Percentiles rank a stretch among this genome's conserved stretches.
These are phyloP conservation scores for Drosophila tani DNA, from an alignment of 1,140 invertebrate genomes.

Conservation along the genomic window DNA sequence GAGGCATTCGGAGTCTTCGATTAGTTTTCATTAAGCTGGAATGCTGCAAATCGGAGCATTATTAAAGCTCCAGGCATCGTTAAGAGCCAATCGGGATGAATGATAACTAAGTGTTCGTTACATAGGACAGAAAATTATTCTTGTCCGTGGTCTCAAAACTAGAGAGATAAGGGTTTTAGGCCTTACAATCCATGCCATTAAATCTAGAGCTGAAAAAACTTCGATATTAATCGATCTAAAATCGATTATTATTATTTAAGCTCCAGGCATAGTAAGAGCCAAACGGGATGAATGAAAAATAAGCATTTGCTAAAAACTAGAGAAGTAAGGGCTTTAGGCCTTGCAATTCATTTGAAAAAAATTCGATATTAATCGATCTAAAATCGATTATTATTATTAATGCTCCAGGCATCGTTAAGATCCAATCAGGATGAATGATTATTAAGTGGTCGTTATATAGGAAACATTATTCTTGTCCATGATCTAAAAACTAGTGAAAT, in stretches of 20 bases:
- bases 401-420: neutral
- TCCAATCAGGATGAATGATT: neutral
- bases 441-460: neutral
- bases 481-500: no score
- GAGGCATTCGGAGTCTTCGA: conserved; percentile 3
- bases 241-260: neutral
- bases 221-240: no score
- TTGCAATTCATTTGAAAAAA: no score
- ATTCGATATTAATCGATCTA: no score
- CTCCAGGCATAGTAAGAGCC: neutral
- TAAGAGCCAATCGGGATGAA: neutral
- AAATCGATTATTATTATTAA: neutral
- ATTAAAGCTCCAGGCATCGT: conserved; percentile 1
- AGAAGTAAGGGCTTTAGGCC: no score
- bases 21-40: conserved; percentile 12
- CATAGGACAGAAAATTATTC: neutral
- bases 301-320: no score
- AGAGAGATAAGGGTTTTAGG: no score
- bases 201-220: no score
- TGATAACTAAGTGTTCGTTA: neutral
- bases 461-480: neutral
- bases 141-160: no score
- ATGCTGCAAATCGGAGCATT: neutral
- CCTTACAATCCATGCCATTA: no score
- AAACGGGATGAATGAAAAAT: neutral